Evolutionary conservation across 2,888 invertebrate species (phyloP), one percentile per base, ranked within the genome.

Genomic region (Epinotia brunnichana): DNA sequence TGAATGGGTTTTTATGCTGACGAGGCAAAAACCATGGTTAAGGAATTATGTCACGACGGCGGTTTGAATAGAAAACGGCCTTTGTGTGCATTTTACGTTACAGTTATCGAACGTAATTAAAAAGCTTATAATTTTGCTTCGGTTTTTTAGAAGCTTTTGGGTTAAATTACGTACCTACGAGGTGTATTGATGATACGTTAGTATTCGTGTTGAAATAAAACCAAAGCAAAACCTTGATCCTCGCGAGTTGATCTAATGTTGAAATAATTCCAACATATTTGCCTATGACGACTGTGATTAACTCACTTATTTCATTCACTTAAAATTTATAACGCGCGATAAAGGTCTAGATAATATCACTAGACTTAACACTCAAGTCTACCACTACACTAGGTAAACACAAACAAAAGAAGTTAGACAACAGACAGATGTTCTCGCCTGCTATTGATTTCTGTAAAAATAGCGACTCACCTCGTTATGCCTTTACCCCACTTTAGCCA

Each of bases 401-500:
- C 17, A 19, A 41, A 41, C 41, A 60, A 60, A 59, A 59, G 35
- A 57, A 57, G 56, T 29, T 15, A n/a, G n/a, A 35, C 19, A 60
- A 60, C 39, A 19, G 41, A 63, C 29, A 63, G 29, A 29, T 29
- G 44, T 48, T 19, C 29, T 29, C 51, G 44, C 29, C 11, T 19
- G 11, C 17, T 63, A 63, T 63, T 29, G 63, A 63, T 63, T 63
- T 53, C 19, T 5, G 51, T 53, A 63, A 63, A 63, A 63, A 63
- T 63, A 53, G 63, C 51, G 17, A 3, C 17, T 17, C 63, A 62
- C 61, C 61, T 53, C 63, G 51, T 53, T 48, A 53, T 17, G 48
- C 21, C 56, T 56, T 24, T 56, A 21, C 7, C 17, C 29, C 51
- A 29, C 63, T 63, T 53, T 53, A 15, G 35, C 19, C 17, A 17